These are phyloP conservation scores for Oryzias melastigma DNA, from an alignment of 2,113 vertebrate genomes.

Conservation along the genomic window DNA sequence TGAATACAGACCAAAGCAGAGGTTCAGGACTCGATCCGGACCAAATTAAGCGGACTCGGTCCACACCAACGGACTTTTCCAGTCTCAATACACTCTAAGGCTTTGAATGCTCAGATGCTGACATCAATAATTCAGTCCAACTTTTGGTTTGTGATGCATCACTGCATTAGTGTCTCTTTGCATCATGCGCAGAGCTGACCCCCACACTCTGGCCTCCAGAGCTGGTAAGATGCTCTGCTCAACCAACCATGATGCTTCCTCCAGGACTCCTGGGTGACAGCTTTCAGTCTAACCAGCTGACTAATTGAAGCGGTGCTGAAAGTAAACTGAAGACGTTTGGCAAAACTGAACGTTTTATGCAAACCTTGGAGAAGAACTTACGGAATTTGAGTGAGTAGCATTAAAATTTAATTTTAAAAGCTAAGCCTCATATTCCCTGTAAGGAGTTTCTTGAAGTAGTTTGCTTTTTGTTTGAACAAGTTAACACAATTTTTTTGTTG, in stretches of 20 bases:
- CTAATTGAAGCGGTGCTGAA: constrained; percentile 21
- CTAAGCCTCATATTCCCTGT: too few species aligned
- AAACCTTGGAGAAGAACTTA: too few species aligned
- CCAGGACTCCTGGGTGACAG: constrained; percentile 50
- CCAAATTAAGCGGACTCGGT: too few species aligned
- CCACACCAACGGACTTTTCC: too few species aligned
- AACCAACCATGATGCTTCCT: constrained; percentile 36
- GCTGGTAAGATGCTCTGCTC: constrained; percentile 48
- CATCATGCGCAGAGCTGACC: constrained; percentile 42
- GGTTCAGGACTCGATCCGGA: too few species aligned
- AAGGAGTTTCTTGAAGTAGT: too few species aligned
- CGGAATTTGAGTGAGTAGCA: too few species aligned
- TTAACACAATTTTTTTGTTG: too few species aligned
- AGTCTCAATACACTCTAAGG: too few species aligned
- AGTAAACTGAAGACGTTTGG: constrained; percentile 20
- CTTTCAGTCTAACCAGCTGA: constrained; percentile 53
- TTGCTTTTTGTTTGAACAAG: too few species aligned
- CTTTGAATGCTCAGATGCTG: constrained; percentile 32
- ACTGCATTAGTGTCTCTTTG: constrained; percentile 48
- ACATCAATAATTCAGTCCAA: constrained; percentile 57
- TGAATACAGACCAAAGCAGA: too few species aligned
- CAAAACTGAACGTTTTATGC: constrained; percentile 14
- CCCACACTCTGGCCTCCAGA: constrained; percentile 40
- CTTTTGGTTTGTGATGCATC: constrained; percentile 57
- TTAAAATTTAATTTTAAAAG: too few species aligned